A percentile compares a stretch with the other conserved stretches of the same genome.
phyloP scores from a whole-genome alignment of 2,797 vertebrate genomes.

The Megaceryle alcyon region DNA sequence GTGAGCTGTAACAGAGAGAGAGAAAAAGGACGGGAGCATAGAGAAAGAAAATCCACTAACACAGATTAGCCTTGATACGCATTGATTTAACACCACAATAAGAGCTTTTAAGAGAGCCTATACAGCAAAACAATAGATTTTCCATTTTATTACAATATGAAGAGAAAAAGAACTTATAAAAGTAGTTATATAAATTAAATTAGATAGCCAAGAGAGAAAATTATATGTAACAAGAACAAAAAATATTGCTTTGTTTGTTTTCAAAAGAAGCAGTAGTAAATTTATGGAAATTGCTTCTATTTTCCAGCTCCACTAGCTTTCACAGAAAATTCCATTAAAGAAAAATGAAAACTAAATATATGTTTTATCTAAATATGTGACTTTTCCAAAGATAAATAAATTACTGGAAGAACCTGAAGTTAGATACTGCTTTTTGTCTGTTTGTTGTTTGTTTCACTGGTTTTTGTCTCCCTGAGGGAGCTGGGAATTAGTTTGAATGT shows the following conservation, averaged over 20 bases:
- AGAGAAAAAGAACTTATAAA: background rate
- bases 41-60: slow-evolving; percentile 6
- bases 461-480: background rate
- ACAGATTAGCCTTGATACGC: background rate
- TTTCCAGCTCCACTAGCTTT: slow-evolving; percentile 10
- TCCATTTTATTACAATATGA: slow-evolving; percentile 17
- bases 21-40: background rate
- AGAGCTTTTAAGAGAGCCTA: background rate
- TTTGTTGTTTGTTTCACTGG: background rate
- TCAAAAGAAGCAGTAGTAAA: background rate
- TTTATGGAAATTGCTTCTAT: slow-evolving; percentile 45
- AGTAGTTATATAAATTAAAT: slow-evolving; percentile 26
- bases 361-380: slow-evolving; percentile 11
- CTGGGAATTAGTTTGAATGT: background rate
- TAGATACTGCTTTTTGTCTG: background rate
- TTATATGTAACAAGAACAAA: background rate
- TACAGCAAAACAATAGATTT: background rate
- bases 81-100: background rate
- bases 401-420: background rate
- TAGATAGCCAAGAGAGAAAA: slow-evolving; percentile 11
- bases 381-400: slow-evolving; percentile 3
- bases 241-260: slow-evolving; percentile 33
- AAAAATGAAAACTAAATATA: background rate
- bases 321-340: slow-evolving; percentile 32
- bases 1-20: background rate